Conservation (phyloP, 2,888 invertebrate species). For the Heliothis peltigera region DNA sequence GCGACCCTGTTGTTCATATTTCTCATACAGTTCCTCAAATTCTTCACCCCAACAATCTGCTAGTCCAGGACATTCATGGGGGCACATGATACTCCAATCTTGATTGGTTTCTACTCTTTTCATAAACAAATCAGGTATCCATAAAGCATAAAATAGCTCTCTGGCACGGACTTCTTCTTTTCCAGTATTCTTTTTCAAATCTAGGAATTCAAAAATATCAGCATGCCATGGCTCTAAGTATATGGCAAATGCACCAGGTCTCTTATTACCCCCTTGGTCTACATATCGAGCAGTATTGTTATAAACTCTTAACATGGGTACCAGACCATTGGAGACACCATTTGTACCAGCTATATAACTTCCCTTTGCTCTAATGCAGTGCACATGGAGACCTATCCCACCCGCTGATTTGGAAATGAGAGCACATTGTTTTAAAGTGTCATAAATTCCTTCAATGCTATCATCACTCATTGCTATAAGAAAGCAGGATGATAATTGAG, state of each 20-base stretch:
- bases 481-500: conserved; percentile 99
- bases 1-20: conserved; percentile 95
- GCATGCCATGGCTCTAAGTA: conserved; percentile 99
- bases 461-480: conserved; percentile 98
- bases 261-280: conserved; percentile 99
- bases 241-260: conserved; percentile 99
- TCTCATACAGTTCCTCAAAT: conserved; percentile 96
- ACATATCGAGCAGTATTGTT: conserved; percentile 99
- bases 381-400: conserved; percentile 98
- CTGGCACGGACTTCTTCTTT: conserved; percentile 98
- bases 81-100: conserved; percentile 99
- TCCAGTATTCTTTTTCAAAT: conserved; percentile 98
- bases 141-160: conserved; percentile 98
- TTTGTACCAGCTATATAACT: conserved; percentile 98
- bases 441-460: conserved; percentile 98
- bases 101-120: conserved; percentile 95
- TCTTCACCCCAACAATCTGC: conserved; percentile 98
- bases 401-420: conserved; percentile 99
- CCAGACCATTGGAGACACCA: conserved; percentile 97
- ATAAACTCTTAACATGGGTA: conserved; percentile 98
- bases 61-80: conserved; percentile 97
- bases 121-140: conserved; percentile 99
- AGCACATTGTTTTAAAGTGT: conserved; percentile 97
- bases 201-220: conserved; percentile 98
- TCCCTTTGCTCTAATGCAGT: conserved; percentile 97